These are phyloP conservation scores for Thamnophis elegans DNA, from an alignment of 2,797 vertebrate species.

Conservation along the genomic window DNA sequence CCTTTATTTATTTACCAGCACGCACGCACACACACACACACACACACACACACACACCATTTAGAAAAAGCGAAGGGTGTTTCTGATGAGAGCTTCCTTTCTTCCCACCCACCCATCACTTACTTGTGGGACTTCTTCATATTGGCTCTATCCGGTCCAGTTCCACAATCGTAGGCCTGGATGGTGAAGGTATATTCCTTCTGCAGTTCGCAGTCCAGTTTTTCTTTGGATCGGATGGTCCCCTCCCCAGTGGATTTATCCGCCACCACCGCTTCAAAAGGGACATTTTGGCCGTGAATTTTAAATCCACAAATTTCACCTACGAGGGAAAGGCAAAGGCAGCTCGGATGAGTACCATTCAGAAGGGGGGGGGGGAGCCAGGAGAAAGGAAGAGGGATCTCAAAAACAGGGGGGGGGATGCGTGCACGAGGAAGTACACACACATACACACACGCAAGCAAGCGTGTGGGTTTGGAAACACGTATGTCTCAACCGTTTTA, in stretches of 20 bases:
- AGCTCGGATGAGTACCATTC: slow-evolving; percentile 24
- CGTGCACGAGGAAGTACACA: too few relatives aligned
- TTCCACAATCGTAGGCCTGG: slow-evolving; percentile 96
- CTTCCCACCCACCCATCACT: slow-evolving; percentile 56
- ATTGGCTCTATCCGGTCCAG: slow-evolving; percentile 87
- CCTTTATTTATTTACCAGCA: too few relatives aligned
- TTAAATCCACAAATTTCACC: slow-evolving; percentile 99
- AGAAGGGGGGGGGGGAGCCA: accelerated
- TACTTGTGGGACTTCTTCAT: slow-evolving; percentile 98
- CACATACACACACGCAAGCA: background rate
- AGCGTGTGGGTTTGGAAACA: slow-evolving; percentile 12
- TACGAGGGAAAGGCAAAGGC: slow-evolving; percentile 73
- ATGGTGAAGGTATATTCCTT: slow-evolving; percentile 96
- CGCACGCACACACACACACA: too few relatives aligned
- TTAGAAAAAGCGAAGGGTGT: background rate
- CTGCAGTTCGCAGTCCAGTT: slow-evolving; percentile 95
- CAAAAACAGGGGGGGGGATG: background rate
- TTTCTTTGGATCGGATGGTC: slow-evolving; percentile 89
- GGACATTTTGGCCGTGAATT: slow-evolving; percentile 94
- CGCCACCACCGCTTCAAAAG: slow-evolving; percentile 96
- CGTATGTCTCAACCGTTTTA: slow-evolving; percentile 75
- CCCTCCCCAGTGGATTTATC: slow-evolving; percentile 97
- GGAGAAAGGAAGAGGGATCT: background rate
- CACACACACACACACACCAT: too few relatives aligned
- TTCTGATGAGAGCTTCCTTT: background rate